These are phyloP conservation scores for Philotrypesis tridentata DNA, from an alignment of 1,140 invertebrate species.

Conservation along the genomic window DNA sequence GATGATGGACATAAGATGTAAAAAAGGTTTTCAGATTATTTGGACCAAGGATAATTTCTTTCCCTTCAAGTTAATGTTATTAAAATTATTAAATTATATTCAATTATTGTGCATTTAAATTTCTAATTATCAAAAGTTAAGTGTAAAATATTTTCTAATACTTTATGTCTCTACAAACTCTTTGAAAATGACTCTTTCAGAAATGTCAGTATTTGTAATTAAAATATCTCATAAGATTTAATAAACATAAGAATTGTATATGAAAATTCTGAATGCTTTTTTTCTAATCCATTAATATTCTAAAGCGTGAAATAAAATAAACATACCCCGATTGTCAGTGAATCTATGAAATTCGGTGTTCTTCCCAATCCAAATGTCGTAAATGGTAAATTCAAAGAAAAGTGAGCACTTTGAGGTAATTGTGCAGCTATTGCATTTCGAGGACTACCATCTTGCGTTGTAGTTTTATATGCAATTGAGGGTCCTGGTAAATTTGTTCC, in stretches of 20 bases:
- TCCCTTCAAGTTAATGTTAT: slow-evolving; percentile 8
- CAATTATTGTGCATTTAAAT: slow-evolving; percentile 33
- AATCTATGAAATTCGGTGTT: slow-evolving; percentile 98
- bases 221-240: slow-evolving; percentile 33
- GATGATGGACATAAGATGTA: not conserved
- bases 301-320: slow-evolving; percentile 49
- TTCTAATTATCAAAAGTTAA: slow-evolving; percentile 5
- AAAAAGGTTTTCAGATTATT: slow-evolving; percentile 13
- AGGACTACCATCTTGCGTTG: slow-evolving; percentile 85
- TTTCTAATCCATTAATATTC: not conserved
- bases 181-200: slow-evolving; percentile 11
- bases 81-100: slow-evolving; percentile 25
- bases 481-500: slow-evolving; percentile 93
- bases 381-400: slow-evolving; percentile 94
- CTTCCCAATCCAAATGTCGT: slow-evolving; percentile 95
- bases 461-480: slow-evolving; percentile 89
- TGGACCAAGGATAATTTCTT: slow-evolving; percentile 10
- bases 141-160: slow-evolving; percentile 32
- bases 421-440: slow-evolving; percentile 88
- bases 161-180: slow-evolving; percentile 22
- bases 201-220: slow-evolving; percentile 29
- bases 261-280: not conserved
- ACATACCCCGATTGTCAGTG: slow-evolving; percentile 87
- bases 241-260: slow-evolving; percentile 36
- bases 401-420: slow-evolving; percentile 93